Conservation (phyloP, 2,797 vertebrate genomes). For the Ceyx erithaca region DNA sequence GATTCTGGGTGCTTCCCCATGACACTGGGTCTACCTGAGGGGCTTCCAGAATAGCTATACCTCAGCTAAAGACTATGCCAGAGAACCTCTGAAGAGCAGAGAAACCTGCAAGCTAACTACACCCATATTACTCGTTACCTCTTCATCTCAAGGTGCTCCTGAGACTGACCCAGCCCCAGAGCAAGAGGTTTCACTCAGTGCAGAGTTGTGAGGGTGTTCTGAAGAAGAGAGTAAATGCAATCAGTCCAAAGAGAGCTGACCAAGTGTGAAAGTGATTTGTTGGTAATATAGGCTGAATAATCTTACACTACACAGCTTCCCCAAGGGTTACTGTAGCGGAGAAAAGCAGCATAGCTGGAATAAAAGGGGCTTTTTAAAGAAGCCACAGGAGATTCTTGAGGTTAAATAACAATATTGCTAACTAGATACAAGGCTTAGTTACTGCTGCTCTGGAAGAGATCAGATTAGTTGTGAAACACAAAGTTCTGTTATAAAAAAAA, state of each 20-base stretch:
- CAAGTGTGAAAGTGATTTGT: slow-evolving; percentile 22
- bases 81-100: neutral
- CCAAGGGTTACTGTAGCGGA: neutral
- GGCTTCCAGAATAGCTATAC: neutral
- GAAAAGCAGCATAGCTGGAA: neutral
- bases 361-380: neutral
- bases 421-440: neutral
- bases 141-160: neutral
- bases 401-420: neutral
- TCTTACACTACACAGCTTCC: neutral
- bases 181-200: neutral
- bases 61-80: neutral
- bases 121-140: neutral
- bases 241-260: neutral
- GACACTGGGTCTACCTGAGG: neutral
- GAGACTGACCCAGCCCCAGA: neutral
- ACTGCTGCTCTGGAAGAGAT: neutral
- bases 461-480: neutral
- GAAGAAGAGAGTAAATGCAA: neutral
- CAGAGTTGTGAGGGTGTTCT: neutral
- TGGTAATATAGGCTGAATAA: neutral
- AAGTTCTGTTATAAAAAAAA: neutral
- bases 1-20: neutral
- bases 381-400: neutral
- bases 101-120: neutral